phyloP scores from a whole-genome alignment of 1,140 invertebrate genomes.

The Anoplolepis gracilipes region DNA sequence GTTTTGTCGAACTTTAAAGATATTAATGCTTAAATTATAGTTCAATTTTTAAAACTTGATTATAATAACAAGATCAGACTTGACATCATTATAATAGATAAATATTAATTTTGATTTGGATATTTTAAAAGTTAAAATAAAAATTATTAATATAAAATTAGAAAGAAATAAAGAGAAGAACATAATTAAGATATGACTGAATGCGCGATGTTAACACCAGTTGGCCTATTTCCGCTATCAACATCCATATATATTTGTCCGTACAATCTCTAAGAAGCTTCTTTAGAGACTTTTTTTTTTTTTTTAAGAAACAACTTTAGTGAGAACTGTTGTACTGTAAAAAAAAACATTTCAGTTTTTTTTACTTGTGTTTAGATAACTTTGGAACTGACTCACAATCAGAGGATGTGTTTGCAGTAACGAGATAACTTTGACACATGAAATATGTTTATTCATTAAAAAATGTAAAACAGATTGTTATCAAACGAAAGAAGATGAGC shows the following conservation, averaged over 20 bases:
- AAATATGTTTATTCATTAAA: slow-evolving; percentile 14
- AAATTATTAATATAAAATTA: background rate
- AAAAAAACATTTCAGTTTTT: slow-evolving; percentile 29
- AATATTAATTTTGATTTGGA: background rate
- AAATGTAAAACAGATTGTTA: background rate
- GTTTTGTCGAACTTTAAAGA: background rate
- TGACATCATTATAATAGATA: background rate
- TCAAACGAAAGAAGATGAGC: slow-evolving; percentile 58
- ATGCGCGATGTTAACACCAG: background rate
- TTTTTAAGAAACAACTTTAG: slow-evolving; percentile 9
- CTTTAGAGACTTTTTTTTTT: background rate
- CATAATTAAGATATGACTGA: background rate
- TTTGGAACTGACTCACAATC: background rate
- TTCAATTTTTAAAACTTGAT: background rate
- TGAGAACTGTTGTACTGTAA: background rate
- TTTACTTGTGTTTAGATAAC: slow-evolving; percentile 44
- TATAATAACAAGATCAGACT: background rate
- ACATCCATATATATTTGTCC: slow-evolving; percentile 18
- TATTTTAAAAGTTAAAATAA: background rate
- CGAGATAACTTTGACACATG: slow-evolving; percentile 42
- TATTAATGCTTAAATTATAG: slow-evolving; percentile 1
- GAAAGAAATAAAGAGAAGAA: background rate
- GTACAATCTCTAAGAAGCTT: background rate
- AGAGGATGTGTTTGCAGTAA: slow-evolving; percentile 10
- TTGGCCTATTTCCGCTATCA: slow-evolving; percentile 20